Base-by-base conservation (phyloP, 2,888 invertebrate genomes). In the Erebia epiphron region DNA sequence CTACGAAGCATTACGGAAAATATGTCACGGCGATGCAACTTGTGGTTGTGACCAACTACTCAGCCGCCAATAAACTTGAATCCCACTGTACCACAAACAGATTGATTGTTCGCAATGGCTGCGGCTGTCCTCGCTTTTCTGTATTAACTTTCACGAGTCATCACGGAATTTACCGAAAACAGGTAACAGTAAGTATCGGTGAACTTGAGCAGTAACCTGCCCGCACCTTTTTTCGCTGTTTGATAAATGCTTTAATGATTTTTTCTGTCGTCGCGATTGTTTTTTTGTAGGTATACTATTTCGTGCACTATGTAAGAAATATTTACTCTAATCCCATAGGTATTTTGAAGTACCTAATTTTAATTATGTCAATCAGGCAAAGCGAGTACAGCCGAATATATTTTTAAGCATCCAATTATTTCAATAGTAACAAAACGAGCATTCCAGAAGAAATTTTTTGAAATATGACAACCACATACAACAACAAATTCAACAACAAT, bases 91-190 rank as follows among this genome's bases (percentile, higher is more conserved):
- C 64, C 71, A 70, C 60, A n/a, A n/a, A n/a, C n/a, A 50, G 72
- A 70, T 75, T 74, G 70, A 70, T 76, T 61, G 16, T 21, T 16
- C 35, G 46, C 50, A 43, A 64, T 63, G 71, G 61, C 69, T 73
- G 66, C 65, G 71, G 61, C 69, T 73, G 66, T 71, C 67, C 71
- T 69, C 66, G 71, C 71, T 56, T 66, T 65, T 66, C 35, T n/a
- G 9, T 41, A 14, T 8, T 16, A n/a, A 35, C 26, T 41, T 41
- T 61, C 16, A n/a, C 16, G 9, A 61, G 16, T 41, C 10, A 9
- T 61, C 16, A 11, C 0, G 11, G 11, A 11, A 11, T 43, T 43
- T 43, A 11, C 11, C 43, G 11, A 43, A 43, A 11, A 43, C 11
- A 11, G 43, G 2, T 11, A 43, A 43, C 2, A 35, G 35, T 43